A percentile compares a stretch with the other conserved stretches of the same genome.
Evolutionary conservation across 2,888 invertebrate species (phyloP).

Genomic region (Xanthorhoe designata): DNA sequence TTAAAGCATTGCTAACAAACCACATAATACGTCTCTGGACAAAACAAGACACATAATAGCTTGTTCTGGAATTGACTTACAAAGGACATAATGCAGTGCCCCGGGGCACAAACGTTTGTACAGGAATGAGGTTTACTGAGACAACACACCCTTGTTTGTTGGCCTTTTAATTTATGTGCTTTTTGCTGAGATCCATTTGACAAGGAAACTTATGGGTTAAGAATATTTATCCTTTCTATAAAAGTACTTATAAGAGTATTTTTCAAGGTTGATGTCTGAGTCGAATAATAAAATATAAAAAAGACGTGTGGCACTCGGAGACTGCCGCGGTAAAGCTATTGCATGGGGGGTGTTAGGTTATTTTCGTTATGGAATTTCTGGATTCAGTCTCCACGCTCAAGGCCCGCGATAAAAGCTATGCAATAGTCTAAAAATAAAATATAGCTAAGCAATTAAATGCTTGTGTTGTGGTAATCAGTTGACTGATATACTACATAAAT

Average conservation of each 20-base stretch:
- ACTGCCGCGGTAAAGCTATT: too few relatives aligned
- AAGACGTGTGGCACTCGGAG: too few relatives aligned
- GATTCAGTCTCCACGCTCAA: too few relatives aligned
- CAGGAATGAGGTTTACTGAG: conserved; percentile 45
- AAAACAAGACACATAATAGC: conserved; percentile 54
- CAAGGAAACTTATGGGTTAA: conserved; percentile 2
- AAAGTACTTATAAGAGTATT: not conserved
- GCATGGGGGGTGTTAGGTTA: too few relatives aligned
- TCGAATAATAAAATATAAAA: too few relatives aligned
- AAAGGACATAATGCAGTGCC: conserved; percentile 45
- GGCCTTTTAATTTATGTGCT: conserved; percentile 22
- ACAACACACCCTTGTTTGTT: conserved; percentile 27
- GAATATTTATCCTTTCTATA: not conserved
- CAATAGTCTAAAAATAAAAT: too few relatives aligned
- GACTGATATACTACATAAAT: too few relatives aligned
- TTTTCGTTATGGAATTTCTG: too few relatives aligned
- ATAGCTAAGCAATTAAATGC: too few relatives aligned
- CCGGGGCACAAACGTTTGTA: conserved; percentile 47
- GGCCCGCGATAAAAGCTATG: too few relatives aligned
- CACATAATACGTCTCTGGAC: not conserved
- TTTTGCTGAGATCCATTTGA: conserved; percentile 9
- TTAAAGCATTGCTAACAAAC: not conserved
- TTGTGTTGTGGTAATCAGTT: too few relatives aligned
- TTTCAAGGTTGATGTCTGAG: too few relatives aligned
- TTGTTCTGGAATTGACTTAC: conserved; percentile 55